Conservation (phyloP, 2,888 invertebrate species). For the Helobdella robusta region DNA sequence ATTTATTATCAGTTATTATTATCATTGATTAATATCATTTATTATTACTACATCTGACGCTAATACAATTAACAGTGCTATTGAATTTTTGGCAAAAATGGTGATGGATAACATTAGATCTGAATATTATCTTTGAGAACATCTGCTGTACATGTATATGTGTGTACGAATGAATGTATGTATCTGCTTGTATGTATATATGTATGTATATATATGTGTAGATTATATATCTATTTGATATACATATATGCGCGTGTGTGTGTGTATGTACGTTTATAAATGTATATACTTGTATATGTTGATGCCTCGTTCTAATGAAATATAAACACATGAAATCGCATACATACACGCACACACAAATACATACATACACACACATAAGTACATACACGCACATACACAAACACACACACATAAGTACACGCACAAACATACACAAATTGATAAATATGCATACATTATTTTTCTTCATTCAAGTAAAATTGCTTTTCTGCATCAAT, state of each 20-base stretch:
- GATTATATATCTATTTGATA: not conserved
- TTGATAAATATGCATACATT: not conserved
- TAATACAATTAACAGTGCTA: too few species aligned
- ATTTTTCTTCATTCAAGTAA: not conserved
- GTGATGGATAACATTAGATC: too few species aligned
- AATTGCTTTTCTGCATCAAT: not conserved
- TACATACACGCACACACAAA: not conserved
- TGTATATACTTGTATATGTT: not conserved
- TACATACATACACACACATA: slow-evolving; percentile 1
- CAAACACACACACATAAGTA: not conserved
- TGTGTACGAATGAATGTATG: too few species aligned
- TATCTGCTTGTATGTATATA: too few species aligned
- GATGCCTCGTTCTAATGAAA: not conserved
- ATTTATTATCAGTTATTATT: too few species aligned
- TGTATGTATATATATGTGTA: too few species aligned
- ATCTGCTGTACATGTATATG: too few species aligned
- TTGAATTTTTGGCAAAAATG: too few species aligned
- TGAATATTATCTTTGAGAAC: not conserved
- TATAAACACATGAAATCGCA: not conserved
- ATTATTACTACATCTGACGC: too few species aligned
- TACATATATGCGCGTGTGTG: not conserved
- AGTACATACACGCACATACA: not conserved
- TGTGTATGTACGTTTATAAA: not conserved
- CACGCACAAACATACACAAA: not conserved
- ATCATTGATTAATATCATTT: too few species aligned